Evolutionary conservation across 2,113 vertebrate species (phyloP).

Genomic region (Tichodroma muraria): DNA sequence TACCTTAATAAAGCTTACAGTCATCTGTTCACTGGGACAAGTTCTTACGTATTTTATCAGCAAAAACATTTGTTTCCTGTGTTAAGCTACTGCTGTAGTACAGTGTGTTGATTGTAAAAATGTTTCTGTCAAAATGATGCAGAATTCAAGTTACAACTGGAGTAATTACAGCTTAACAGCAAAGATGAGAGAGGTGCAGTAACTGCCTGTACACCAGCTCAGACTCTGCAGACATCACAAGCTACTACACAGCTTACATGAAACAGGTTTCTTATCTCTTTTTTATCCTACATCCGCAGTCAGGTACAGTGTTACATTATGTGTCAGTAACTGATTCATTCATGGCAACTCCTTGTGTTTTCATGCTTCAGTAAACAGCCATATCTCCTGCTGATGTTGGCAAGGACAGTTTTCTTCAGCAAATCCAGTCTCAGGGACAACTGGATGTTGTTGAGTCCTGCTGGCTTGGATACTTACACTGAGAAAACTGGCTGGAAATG

Average conservation of each 20-base stretch:
- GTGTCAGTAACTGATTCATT: neutral
- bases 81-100: neutral
- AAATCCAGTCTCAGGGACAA: neutral
- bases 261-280: neutral
- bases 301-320: neutral
- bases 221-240: neutral
- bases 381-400: neutral
- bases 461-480: constrained; percentile 50
- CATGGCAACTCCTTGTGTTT: neutral
- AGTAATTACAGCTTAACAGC: neutral
- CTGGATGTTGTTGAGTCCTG: neutral
- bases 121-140: neutral
- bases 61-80: neutral
- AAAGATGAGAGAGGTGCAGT: neutral
- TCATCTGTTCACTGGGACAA: neutral
- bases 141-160: neutral
- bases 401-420: neutral
- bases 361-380: neutral
- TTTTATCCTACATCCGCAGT: neutral
- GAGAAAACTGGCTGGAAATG: constrained; percentile 23
- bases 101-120: neutral
- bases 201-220: neutral
- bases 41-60: neutral
- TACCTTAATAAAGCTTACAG: neutral
- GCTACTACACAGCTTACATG: neutral